Evolutionary conservation across 2,797 vertebrate species (phyloP).

Genomic region (Luscinia luscinia): DNA sequence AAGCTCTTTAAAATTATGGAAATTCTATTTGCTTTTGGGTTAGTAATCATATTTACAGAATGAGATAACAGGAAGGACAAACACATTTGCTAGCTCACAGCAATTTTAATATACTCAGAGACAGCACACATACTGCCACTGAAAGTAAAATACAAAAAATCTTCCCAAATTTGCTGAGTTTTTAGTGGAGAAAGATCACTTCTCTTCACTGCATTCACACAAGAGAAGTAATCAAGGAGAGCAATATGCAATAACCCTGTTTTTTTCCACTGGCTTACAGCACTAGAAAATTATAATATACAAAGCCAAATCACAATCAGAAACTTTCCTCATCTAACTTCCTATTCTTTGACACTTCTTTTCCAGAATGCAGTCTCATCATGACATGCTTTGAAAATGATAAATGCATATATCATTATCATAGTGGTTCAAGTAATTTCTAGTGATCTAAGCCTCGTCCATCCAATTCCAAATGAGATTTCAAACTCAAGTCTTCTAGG

Average conservation of each 20-base stretch:
- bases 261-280: neutral
- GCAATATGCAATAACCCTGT: neutral
- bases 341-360: neutral
- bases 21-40: neutral
- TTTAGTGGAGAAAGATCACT: neutral
- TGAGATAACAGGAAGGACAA: neutral
- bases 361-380: neutral
- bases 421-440: neutral
- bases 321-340: neutral
- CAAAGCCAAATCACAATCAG: neutral
- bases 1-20: neutral
- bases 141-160: neutral
- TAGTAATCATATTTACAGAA: constrained; percentile 32
- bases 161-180: neutral
- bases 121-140: neutral
- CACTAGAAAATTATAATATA: neutral
- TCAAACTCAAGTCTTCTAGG: neutral
- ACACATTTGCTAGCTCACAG: neutral
- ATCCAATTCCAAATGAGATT: neutral
- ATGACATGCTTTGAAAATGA: neutral
- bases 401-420: neutral
- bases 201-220: neutral
- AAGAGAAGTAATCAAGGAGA: neutral
- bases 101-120: neutral
- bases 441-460: neutral